Base-by-base conservation (phyloP, 2,797 vertebrate species). In the Cetoscarus ocellatus region DNA sequence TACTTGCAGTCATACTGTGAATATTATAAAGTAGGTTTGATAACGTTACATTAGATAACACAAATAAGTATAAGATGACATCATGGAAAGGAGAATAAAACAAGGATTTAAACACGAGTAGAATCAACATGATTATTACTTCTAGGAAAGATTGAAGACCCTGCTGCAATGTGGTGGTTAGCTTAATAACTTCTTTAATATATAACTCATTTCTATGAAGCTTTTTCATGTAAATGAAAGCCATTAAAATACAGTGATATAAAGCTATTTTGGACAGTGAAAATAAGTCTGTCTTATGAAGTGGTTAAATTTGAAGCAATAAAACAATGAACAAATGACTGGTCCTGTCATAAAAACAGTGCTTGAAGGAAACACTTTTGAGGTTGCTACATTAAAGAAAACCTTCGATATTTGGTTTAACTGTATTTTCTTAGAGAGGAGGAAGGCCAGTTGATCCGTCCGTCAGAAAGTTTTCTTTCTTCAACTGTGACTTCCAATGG, bases 51-150 rank as follows among this genome's bases (percentile, higher is more conserved):
- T 42, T 14, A 36, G 10, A 6, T 70, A 18, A 61, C 69, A 67
- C 10, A 70, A 52, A 68, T 43, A 18, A 60, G 13, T 18, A 68
- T 51, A 50, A 49, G 56, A 5, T 18, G 7, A 7, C 18, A 39
- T 61, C 48, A 40, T 5, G 60, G 39, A 54, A 18, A 45, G 19
- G 3, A 51, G 34, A 57, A 71, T 42, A 70, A 77, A 51, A 15
- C 57, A 11, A 58, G 10, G 63, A 56, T 51, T 69, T 61, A 75
- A 40, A 74, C 55, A 66, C 36, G 42, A 7, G 61, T 61, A 59
- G 59, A 51, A 70, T 70, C 34, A 61, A 57, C 4, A 45, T 58
- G 36, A 44, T 35, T 3, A 58, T 61, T 39, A 57, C 19, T 47
- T 54, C 15, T 47, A 54, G 19, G 49, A 44, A 7, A 3, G 6